Percentiles rank a stretch among this genome's conserved stretches.
phyloP scores from a whole-genome alignment of 2,888 invertebrate species.

The Lasioglossum marginatum region DNA sequence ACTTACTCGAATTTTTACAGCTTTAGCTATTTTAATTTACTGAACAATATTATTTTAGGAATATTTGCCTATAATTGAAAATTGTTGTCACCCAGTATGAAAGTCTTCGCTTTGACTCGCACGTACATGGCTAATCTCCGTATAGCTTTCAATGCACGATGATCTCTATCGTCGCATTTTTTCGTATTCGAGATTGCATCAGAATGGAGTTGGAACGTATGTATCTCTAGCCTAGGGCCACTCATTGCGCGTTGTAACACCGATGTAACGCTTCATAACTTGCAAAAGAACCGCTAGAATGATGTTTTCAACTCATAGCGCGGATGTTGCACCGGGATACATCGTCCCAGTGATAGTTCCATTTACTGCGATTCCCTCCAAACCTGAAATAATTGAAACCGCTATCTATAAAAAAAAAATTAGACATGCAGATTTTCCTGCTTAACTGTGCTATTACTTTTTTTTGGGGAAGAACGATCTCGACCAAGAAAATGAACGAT shows the following conservation, averaged over 20 bases:
- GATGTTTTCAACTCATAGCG: constrained; percentile 7
- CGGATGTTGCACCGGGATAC: not conserved
- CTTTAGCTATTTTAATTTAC: too few species aligned
- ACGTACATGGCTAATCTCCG: not conserved
- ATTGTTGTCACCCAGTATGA: not conserved
- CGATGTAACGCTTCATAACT: not conserved
- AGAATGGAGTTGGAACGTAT: not conserved
- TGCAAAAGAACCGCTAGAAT: constrained; percentile 9
- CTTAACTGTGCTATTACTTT: too few species aligned
- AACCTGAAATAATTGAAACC: not conserved
- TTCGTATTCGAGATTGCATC: constrained; percentile 1
- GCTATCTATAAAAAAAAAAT: not conserved
- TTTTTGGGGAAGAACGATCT: too few species aligned
- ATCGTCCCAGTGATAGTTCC: not conserved
- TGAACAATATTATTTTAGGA: not conserved
- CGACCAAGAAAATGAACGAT: too few species aligned
- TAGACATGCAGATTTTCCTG: too few species aligned
- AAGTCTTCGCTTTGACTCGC: not conserved
- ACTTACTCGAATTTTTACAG: too few species aligned
- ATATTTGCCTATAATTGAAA: not conserved
- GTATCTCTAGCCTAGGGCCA: not conserved
- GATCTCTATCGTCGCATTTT: not conserved
- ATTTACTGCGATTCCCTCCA: not conserved
- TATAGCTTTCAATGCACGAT: not conserved
- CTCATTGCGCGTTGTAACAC: not conserved